Conservation (phyloP, 2,797 vertebrate genomes). For the Phalanger gymnotis region DNA sequence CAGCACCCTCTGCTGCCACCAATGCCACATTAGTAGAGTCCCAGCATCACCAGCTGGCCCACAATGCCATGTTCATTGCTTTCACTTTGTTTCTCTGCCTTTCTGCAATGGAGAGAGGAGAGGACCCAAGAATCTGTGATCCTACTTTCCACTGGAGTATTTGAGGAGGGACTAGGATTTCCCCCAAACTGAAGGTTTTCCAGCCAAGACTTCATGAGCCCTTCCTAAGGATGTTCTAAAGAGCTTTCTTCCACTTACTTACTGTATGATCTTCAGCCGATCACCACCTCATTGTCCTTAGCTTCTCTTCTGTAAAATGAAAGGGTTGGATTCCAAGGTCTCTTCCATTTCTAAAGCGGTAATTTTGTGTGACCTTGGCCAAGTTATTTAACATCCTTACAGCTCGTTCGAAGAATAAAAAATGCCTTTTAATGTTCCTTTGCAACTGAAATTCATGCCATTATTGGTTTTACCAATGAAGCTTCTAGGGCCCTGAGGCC, state of each 20-base stretch:
- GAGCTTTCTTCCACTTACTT: neutral
- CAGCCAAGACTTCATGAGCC: too few relatives aligned
- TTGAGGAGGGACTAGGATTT: neutral
- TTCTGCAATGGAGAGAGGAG: neutral
- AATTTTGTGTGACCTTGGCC: neutral
- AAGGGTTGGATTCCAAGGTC: neutral
- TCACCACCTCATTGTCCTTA: neutral
- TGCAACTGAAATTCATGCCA: neutral
- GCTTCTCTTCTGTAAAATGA: neutral
- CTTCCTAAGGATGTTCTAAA: neutral
- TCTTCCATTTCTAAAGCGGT: neutral
- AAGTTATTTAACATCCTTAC: neutral
- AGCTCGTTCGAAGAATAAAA: neutral
- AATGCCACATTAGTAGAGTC: neutral
- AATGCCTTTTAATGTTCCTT: neutral
- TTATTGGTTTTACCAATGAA: neutral
- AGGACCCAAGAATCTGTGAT: neutral
- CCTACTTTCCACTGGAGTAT: neutral
- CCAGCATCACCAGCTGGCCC: neutral
- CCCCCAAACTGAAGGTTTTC: neutral
- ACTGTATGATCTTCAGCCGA: neutral
- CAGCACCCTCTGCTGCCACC: neutral
- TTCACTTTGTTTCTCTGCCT: neutral
- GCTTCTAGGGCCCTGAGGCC: neutral
- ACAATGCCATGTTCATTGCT: rapidly evolving